Percentiles rank a stretch among this genome's conserved stretches.
Evolutionary conservation across 2,797 vertebrate species (phyloP).

Genomic region (Mycteria americana): DNA sequence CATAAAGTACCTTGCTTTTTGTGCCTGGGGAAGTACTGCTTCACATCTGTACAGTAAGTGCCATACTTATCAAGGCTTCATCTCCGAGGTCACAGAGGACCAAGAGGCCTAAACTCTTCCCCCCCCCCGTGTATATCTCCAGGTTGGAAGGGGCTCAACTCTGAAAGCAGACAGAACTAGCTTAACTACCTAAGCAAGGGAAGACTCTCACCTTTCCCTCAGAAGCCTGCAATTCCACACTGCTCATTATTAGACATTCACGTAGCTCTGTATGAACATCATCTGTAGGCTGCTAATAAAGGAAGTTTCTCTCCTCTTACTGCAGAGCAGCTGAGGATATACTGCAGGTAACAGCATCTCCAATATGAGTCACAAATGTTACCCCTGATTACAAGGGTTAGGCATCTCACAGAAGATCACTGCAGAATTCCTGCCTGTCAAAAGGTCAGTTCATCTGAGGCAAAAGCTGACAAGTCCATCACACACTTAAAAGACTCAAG

Average conservation of each 20-base stretch:
- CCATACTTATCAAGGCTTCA: neutral
- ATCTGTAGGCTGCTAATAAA: neutral
- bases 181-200: neutral
- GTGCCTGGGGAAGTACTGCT: neutral
- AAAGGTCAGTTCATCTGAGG: neutral
- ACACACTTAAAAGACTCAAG: neutral
- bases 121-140: accelerated
- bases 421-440: neutral
- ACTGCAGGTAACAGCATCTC: neutral
- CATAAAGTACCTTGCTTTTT: neutral
- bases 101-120: neutral
- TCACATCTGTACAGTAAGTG: neutral
- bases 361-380: neutral
- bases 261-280: neutral
- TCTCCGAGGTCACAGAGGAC: neutral
- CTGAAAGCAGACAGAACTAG: neutral
- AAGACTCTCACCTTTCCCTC: neutral
- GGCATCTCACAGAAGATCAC: neutral
- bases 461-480: neutral
- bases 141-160: neutral
- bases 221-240: neutral
- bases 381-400: neutral
- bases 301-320: neutral
- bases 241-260: neutral
- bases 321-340: neutral